Evolutionary conservation across 2,888 invertebrate genomes (phyloP).

Genomic region (Noctua fimbriata): DNA sequence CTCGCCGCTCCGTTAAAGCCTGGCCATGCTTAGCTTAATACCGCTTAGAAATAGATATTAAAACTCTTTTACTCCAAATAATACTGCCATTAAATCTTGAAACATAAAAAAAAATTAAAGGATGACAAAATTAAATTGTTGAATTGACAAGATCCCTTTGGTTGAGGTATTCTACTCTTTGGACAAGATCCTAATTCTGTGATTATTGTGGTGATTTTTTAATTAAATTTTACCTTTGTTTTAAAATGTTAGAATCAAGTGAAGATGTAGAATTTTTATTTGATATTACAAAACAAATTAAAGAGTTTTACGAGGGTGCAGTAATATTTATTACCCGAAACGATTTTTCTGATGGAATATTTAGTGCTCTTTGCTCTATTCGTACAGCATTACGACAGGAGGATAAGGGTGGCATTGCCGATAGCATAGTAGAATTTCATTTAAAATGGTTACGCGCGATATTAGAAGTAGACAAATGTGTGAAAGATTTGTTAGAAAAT

Average conservation of each 20-base stretch:
- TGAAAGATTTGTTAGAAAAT: conserved; percentile 68
- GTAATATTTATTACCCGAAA: conserved; percentile 81
- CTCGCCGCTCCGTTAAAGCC: not conserved
- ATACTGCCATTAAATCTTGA: conserved; percentile 1
- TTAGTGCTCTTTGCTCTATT: conserved; percentile 80
- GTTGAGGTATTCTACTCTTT: too few species aligned
- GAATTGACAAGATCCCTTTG: not conserved
- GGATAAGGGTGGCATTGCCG: conserved; percentile 73
- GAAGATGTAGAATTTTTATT: conserved; percentile 76
- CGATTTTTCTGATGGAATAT: conserved; percentile 82
- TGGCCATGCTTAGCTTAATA: not conserved
- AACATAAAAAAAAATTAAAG: not conserved
- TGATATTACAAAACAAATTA: conserved; percentile 82
- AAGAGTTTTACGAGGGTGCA: conserved; percentile 84
- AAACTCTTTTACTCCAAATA: not conserved
- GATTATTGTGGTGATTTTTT: conserved; percentile 17
- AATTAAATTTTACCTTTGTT: conserved; percentile 8
- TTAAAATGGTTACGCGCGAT: conserved; percentile 83
- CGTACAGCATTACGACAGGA: conserved; percentile 72
- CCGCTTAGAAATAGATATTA: not conserved
- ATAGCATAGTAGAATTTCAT: conserved; percentile 83
- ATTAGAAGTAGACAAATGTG: conserved; percentile 80
- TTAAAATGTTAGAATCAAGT: conserved; percentile 60
- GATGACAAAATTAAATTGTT: conserved; percentile 15
- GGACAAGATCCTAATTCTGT: not conserved